Evolutionary conservation across 2,888 invertebrate genomes (phyloP).

Genomic region (Drosophila hamatofila): DNA sequence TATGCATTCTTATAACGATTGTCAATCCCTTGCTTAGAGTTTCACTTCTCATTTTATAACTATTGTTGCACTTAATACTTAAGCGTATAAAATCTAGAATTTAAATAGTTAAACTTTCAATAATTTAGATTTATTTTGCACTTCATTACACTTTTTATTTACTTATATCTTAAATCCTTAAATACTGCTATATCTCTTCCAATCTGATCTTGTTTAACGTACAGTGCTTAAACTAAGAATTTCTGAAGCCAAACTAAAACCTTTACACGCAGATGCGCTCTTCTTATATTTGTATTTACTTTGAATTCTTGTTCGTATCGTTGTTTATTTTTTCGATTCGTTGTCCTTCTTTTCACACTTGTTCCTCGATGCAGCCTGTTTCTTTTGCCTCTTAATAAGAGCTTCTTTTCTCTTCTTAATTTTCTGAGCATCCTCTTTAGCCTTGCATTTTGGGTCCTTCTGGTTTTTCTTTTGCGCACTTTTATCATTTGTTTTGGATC

Average conservation of each 20-base stretch:
- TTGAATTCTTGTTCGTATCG: no score
- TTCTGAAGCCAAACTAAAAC: neutral
- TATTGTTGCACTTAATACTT: no score
- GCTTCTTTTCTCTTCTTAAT: constrained; percentile 1
- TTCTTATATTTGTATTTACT: no score
- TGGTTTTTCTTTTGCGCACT: neutral
- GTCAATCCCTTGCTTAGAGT: no score
- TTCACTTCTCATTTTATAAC: no score
- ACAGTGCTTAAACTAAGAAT: neutral
- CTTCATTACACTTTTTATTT: neutral
- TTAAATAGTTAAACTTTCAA: neutral
- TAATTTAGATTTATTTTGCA: neutral
- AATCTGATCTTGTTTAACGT: neutral
- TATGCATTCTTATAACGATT: no score
- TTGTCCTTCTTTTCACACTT: neutral
- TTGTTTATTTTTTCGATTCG: neutral
- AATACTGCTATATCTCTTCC: neutral
- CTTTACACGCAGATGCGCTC: no score
- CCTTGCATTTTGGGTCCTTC: neutral
- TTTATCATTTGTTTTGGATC: neutral
- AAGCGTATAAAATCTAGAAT: no score
- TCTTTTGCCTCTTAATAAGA: neutral
- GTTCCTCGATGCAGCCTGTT: neutral
- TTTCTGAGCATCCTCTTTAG: neutral
- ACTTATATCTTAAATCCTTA: neutral